Percentiles rank a stretch among this genome's conserved stretches.
Evolutionary conservation across 2,797 vertebrate species (phyloP).

Genomic region (Glyptemys insculpta): DNA sequence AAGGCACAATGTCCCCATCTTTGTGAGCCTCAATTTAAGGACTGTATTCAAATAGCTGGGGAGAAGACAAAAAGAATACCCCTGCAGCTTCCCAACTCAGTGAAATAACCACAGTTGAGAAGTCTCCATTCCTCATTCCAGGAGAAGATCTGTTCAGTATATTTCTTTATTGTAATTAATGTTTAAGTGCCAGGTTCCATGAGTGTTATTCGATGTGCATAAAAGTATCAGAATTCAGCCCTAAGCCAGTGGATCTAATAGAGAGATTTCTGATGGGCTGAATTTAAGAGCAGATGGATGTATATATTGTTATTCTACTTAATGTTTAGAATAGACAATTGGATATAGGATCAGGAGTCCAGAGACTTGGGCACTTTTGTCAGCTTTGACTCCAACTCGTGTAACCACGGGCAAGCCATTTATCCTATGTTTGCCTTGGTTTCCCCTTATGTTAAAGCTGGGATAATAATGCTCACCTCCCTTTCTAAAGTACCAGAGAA

Average conservation of each 20-base stretch:
- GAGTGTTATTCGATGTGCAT: not conserved
- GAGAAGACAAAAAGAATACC: not conserved
- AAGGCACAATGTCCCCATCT: accelerated
- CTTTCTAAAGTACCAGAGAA: not conserved
- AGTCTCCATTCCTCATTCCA: not conserved
- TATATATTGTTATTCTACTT: not conserved
- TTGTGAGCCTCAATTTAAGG: not conserved
- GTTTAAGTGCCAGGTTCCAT: not conserved
- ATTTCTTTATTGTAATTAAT: not conserved
- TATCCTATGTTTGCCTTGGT: not conserved
- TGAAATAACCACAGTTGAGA: not conserved
- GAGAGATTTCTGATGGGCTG: not conserved
- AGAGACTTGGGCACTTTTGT: not conserved
- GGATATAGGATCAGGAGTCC: too few relatives aligned
- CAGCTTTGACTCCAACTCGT: not conserved
- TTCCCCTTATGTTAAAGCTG: not conserved
- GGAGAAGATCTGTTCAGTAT: not conserved
- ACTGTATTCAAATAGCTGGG: not conserved
- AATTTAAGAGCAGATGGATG: not conserved
- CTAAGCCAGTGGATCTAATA: not conserved
- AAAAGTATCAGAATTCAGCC: not conserved
- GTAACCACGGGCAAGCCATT: not conserved
- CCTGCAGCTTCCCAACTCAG: not conserved
- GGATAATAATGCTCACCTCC: not conserved
- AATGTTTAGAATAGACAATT: not conserved